A percentile compares a stretch with the other conserved stretches of the same genome.
phyloP scores from a whole-genome alignment of 1,140 invertebrate genomes.

The Teleopsis dalmanni region DNA sequence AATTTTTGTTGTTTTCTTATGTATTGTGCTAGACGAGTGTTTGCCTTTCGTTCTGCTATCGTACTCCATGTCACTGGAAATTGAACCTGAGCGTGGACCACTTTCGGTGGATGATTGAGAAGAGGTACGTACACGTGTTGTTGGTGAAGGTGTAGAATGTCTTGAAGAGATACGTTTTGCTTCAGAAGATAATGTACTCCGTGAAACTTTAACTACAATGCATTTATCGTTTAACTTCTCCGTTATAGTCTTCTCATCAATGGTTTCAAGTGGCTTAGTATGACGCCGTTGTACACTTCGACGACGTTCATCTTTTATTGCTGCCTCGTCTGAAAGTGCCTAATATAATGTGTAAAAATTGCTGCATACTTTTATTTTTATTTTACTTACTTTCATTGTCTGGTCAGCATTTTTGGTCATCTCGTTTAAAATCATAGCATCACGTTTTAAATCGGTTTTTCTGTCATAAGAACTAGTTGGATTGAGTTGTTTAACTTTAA shows the following conservation, averaged over 20 bases:
- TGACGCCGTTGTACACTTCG: constrained; percentile 33
- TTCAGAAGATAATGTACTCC: constrained; percentile 32
- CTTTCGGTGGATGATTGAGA: constrained; percentile 39
- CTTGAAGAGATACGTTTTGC: constrained; percentile 28
- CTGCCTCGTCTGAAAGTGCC: constrained; percentile 39
- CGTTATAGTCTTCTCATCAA: constrained; percentile 28
- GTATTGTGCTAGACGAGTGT: background rate
- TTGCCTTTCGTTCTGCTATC: constrained; percentile 5
- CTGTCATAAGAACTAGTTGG: constrained; percentile 24
- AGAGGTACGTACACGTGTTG: constrained; percentile 29
- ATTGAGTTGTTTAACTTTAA: constrained; percentile 26
- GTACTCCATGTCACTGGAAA: constrained; percentile 15
- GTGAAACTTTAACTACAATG: constrained; percentile 20
- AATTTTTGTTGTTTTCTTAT: background rate
- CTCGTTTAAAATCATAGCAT: constrained; percentile 38
- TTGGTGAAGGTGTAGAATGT: constrained; percentile 29
- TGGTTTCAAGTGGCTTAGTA: constrained; percentile 36
- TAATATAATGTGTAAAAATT: background rate
- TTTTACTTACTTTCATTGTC: constrained; percentile 32
- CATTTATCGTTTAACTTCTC: constrained; percentile 16
- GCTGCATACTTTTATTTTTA: background rate
- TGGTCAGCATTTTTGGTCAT: constrained; percentile 42
- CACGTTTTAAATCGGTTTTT: constrained; percentile 33
- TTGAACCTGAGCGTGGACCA: constrained; percentile 33
- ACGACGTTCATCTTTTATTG: constrained; percentile 38